These are phyloP conservation scores for Tenthredo notha DNA, from an alignment of 2,888 invertebrate species.

Conservation along the genomic window DNA sequence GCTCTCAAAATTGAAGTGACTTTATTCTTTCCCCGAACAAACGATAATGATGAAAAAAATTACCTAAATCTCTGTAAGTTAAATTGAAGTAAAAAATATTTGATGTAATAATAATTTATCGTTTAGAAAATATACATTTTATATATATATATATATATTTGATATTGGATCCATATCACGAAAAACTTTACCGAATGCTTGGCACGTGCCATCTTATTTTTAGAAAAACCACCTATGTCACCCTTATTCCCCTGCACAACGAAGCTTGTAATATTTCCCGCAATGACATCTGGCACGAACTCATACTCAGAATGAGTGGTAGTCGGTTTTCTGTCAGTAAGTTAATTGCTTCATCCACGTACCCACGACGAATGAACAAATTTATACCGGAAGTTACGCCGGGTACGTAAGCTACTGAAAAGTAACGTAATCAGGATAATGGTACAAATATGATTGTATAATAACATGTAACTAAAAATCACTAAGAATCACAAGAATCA, in stretches of 20 bases:
- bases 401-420: not conserved
- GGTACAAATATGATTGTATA: not conserved
- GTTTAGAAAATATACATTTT: no score
- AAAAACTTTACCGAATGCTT: slow-evolving; percentile 20
- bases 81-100: not conserved
- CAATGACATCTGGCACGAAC: slow-evolving; percentile 45
- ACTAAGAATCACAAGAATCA: no score
- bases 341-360: slow-evolving; percentile 42
- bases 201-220: slow-evolving; percentile 39
- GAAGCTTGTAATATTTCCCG: slow-evolving; percentile 30
- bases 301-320: slow-evolving; percentile 15
- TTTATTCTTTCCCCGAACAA: not conserved
- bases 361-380: not conserved
- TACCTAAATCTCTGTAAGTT: not conserved
- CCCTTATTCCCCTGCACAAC: not conserved
- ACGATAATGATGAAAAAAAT: not conserved
- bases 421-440: not conserved
- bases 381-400: slow-evolving; percentile 20
- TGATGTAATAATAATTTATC: not conserved
- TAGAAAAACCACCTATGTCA: slow-evolving; percentile 19
- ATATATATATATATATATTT: not conserved
- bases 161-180: not conserved
- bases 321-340: slow-evolving; percentile 12
- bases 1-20: not conserved
- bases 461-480: not conserved